Evolutionary conservation across 2,797 vertebrate genomes (phyloP), one percentile per base, ranked within the genome.

Genomic region (Tapirus indicus): DNA sequence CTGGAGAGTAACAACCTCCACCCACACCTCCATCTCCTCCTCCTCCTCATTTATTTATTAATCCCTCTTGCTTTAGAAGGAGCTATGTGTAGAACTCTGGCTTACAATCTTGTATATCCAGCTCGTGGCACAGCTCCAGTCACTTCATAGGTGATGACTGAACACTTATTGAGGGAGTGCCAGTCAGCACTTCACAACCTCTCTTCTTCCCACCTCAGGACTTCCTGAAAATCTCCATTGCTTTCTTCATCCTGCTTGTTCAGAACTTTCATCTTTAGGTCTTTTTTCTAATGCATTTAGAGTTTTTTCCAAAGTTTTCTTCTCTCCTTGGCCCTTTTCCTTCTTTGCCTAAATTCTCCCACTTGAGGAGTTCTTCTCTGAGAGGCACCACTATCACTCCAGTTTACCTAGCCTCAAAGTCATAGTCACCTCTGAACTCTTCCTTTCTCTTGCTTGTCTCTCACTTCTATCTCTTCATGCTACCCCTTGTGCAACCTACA

Each of bases 291-390:
- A 58, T 21, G 54, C 11, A 23, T 54, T 86, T 71, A 32, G 23
- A 75, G 27, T 86, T 92, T 87, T 60, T 85, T 25, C n/a, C 18
- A 29, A 92, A 74, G 18, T 47, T 74, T 88, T 83, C 64, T 91
- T 71, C 58, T 92, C 1, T 64, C 29, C 38, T 49, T 56, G 13
- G 1, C 14, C 29, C 6, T 49, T 92, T 77, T 49, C 54, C 20
- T 91, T 71, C 18, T 85, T 89, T 86, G 21, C 47, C 58, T 77
- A 75, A 74, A 71, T 83, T 20, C 12, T 75, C 44, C 56, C 35
- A 20, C 18, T 68, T 77, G 60, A 90, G 20, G 23, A 62, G 0
- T 62, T 94, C 18, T 62, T 94, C 14, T 92, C 25, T 21, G 21
- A 74, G 1, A 20, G 35, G 8, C 13, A 72, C 17, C 9, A 38